Evolutionary conservation across 1,140 invertebrate species (phyloP), one percentile per base, ranked within the genome.

Genomic region (Vanessa tameamea): DNA sequence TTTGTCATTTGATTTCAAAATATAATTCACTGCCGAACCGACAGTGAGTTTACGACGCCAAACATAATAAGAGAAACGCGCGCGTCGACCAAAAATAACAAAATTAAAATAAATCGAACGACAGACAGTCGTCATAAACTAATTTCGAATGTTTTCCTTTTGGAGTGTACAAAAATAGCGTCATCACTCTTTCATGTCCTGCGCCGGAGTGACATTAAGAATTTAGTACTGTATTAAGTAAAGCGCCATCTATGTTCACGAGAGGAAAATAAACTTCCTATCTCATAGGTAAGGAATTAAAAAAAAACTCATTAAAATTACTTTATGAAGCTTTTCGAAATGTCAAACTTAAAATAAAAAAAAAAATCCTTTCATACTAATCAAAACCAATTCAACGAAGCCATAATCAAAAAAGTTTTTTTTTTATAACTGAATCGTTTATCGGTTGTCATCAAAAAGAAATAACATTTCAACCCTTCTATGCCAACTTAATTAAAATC

Each of bases 21-120:
- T 80, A 85, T 88, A 88, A 85, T 84, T 86, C 84, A 81, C 80
- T 82, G 85, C 84, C 87, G 85, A 88, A 84, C 80, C 76, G 76
- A 71, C 73, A 71, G 65, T 78, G 73, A 79, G 77, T 87, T 88
- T 86, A 88, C 84, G 86, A 84, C 86, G 72, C 69, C 79, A 64
- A 83, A 82, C 77, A 79, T 78, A 90, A 90, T 89, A 89, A 91
- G 85, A 88, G 83, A 81, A 87, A 86, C 79, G 82, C 77, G 81
- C 78, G 80, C 79, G 80, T 76, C 76, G 78, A 83, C 84, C 82
- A 83, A 89, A 92, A 92, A 90, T 90, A 92, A 89, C 89, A 87
- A 88, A 92, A 92, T 92, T 92, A 90, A 92, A 92, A 92, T 92
- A 91, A 91, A 92, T 92, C 90, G 89, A 92, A 91, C 89, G 88